Conservation (phyloP, 2,888 invertebrate genomes). For the Alsophila aescularia region DNA sequence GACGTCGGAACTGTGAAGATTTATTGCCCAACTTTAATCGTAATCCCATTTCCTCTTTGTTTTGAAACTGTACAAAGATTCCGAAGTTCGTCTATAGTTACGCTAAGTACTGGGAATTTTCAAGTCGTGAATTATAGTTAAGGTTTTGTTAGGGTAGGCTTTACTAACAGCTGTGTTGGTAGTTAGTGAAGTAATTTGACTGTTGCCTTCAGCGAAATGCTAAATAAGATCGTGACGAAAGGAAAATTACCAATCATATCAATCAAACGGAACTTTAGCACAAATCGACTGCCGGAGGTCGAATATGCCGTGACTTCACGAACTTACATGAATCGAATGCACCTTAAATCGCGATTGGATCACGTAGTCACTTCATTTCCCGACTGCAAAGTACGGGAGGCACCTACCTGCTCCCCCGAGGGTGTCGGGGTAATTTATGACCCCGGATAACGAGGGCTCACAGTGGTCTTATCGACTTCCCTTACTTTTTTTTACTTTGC, state of each 20-base stretch:
- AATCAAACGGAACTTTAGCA: slow-evolving; percentile 27
- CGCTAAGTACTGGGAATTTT: slow-evolving; percentile 13
- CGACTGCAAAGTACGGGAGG: slow-evolving; percentile 57
- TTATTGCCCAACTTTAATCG: slow-evolving; percentile 71
- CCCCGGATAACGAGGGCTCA: slow-evolving; percentile 81
- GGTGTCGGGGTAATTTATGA: slow-evolving; percentile 82
- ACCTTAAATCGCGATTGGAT: slow-evolving; percentile 82
- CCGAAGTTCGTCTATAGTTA: slow-evolving; percentile 31
- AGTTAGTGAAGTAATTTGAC: slow-evolving; percentile 17
- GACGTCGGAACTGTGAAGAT: slow-evolving; percentile 63
- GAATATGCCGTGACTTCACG: slow-evolving; percentile 55
- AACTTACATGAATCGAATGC: slow-evolving; percentile 71
- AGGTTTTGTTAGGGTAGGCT: slow-evolving; percentile 21
- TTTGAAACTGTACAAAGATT: slow-evolving; percentile 41
- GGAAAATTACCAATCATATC: slow-evolving; percentile 31
- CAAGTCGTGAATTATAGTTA: slow-evolving; percentile 19
- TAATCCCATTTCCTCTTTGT: slow-evolving; percentile 53
- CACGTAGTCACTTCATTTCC: slow-evolving; percentile 82
- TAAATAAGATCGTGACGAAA: slow-evolving; percentile 34
- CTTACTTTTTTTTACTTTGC: slow-evolving; percentile 68
- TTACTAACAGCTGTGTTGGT: slow-evolving; percentile 19
- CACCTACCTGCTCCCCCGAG: slow-evolving; percentile 74
- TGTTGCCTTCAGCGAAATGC: slow-evolving; percentile 14
- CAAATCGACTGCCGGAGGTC: slow-evolving; percentile 35
- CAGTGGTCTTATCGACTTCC: slow-evolving; percentile 80